Evolutionary conservation across 2,888 invertebrate genomes (phyloP).

Genomic region (Gymnosoma rotundatum): DNA sequence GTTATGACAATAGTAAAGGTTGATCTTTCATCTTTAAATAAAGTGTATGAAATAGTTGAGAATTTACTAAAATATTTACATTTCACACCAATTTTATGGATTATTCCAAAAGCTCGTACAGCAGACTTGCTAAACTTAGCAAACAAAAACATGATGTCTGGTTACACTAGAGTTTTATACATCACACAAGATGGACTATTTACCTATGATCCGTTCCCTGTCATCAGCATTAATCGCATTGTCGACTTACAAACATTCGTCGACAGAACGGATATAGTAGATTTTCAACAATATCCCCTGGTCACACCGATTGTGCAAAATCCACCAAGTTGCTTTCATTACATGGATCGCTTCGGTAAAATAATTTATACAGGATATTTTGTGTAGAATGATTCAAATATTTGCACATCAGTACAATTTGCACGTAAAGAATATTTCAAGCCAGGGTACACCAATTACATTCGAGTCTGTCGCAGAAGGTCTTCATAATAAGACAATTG

Average conservation of each 20-base stretch:
- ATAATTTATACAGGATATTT: constrained; percentile 45
- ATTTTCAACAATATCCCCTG: constrained; percentile 31
- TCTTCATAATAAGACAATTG: background rate
- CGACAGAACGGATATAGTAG: background rate
- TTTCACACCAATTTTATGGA: constrained; percentile 28
- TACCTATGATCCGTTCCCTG: constrained; percentile 11
- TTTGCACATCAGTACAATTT: constrained; percentile 38
- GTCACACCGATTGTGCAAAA: background rate
- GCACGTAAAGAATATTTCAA: constrained; percentile 1
- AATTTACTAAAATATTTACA: background rate
- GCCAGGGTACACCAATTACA: too few species aligned
- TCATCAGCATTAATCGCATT: constrained; percentile 11
- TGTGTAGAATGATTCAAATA: constrained; percentile 12
- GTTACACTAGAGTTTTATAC: constrained; percentile 23
- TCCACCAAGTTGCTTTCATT: constrained; percentile 20
- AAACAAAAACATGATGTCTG: too few species aligned
- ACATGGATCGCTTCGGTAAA: background rate
- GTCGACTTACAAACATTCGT: background rate
- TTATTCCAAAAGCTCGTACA: background rate
- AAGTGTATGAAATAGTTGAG: background rate
- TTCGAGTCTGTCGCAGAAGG: background rate
- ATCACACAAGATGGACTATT: background rate
- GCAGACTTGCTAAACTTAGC: constrained; percentile 12
- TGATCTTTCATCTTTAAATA: background rate
- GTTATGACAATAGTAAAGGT: constrained; percentile 24